Evolutionary conservation across 2,888 invertebrate species (phyloP), one percentile per base, ranked within the genome.

Genomic region (Nemapogon koenigi): DNA sequence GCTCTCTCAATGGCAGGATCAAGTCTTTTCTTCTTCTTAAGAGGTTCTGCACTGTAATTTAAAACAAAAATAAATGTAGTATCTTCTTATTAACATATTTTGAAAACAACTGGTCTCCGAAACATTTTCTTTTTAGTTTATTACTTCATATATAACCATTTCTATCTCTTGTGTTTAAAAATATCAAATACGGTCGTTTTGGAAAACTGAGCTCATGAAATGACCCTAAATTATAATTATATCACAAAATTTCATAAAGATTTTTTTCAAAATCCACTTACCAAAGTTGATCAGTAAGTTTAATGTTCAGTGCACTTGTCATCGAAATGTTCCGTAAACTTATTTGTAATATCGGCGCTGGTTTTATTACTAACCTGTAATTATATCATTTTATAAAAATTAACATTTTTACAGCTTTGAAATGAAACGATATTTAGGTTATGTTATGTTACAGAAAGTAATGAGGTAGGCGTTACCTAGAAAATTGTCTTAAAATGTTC

Each of bases 21-120:
- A 1, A 93, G 37, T 56, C 84, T 88, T 59, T 88, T 94, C 68
- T 93, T 96, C 63, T 91, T 96, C 62, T 94, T 96, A 57, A 96
- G 59, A 2, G 96, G 96, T 61, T 94, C 94, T 3, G 87, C 94
- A 59, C 90, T 89, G 51, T 32, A 73, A 69, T 41, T 39, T 30
- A 29, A 29, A n/a, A n/a, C n/a, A n/a, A n/a, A n/a, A n/a, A n/a
- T n/a, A n/a, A n/a, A n/a, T n/a, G n/a, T n/a, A n/a, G n/a, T n/a
- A n/a, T n/a, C n/a, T n/a, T n/a, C n/a, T n/a, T n/a, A n/a, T n/a
- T n/a, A n/a, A n/a, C n/a, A n/a, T n/a, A n/a, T n/a, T n/a, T n/a
- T n/a, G n/a, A n/a, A n/a, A n/a, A n/a, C n/a, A n/a, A n/a, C n/a
- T n/a, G n/a, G n/a, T n/a, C n/a, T n/a, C n/a, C n/a, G n/a, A n/a